These are phyloP conservation scores for Phalacrocorax carbo DNA, from an alignment of 2,113 vertebrate species.

Conservation along the genomic window DNA sequence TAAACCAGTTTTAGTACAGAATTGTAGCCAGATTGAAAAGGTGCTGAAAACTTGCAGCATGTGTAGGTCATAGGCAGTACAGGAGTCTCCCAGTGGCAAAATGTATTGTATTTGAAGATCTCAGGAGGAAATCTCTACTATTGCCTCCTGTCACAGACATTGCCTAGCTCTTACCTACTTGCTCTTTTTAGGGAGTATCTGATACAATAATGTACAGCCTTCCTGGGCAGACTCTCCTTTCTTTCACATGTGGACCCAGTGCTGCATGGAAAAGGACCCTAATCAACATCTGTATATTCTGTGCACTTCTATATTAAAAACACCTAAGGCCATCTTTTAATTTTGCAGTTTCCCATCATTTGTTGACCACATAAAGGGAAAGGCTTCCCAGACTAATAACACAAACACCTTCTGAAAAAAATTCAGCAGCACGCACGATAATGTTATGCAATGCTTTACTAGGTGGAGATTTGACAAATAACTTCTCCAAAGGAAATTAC, in stretches of 20 bases:
- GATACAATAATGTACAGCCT: background rate
- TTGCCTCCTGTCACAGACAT: background rate
- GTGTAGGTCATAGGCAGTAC: background rate
- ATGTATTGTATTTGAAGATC: background rate
- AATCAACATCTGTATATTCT: background rate
- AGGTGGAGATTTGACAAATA: constrained; percentile 12
- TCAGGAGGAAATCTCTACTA: background rate
- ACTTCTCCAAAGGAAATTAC: constrained; percentile 28
- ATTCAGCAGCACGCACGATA: background rate
- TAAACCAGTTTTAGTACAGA: background rate
- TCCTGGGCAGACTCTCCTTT: background rate
- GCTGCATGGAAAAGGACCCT: background rate
- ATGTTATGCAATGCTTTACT: constrained; percentile 22
- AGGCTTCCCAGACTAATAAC: background rate
- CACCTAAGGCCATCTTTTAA: background rate
- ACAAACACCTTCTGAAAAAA: background rate
- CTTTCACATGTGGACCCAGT: background rate
- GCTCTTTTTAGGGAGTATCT: background rate
- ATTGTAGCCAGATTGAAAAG: background rate
- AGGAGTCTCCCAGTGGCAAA: background rate
- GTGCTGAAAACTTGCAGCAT: background rate
- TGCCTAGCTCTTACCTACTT: background rate
- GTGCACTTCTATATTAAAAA: background rate
- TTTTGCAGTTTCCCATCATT: background rate
- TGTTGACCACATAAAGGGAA: background rate